Evolutionary conservation across 2,888 invertebrate species (phyloP), one percentile per base, ranked within the genome.

Genomic region (Meiosimyza platycephala): DNA sequence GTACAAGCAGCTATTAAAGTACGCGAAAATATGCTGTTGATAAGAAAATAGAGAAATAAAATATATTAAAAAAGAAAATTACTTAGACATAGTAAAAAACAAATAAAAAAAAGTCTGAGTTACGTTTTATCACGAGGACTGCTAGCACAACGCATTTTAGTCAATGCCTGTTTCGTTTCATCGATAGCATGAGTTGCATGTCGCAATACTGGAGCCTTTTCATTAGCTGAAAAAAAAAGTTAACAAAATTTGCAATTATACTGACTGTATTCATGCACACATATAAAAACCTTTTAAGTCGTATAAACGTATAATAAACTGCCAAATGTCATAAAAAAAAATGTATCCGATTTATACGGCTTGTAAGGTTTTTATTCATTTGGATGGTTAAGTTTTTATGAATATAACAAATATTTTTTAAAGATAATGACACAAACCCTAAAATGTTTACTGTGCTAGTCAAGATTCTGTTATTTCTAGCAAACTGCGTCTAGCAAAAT

Each of bases 141-240:
- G 85, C 94, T 95, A 88, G 97, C 97, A 87, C 94, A 94, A 83
- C 97, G 93, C 97, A 98, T 97, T 86, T 96, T 94, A 80, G 96
- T 97, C 79, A 98, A 91, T 72, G 97, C 97, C 81, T 97, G 97
- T 77, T 97, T 97, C 74, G 98, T 98, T 89, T 98, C 97, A 90
- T 98, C 97, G 84, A 98, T 91, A 78, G 98, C 97, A 89, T 96
- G 96, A 82, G 96, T 87, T 73, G 88, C 88, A 80, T 86, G 87
- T 62, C 87, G 83, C 74, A 88, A 79, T 66, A 86, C 88, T 40
- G 88, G 87, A 28, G 86, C 84, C 79, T 87, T 87, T 76, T 87
- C 87, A 76, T 85, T 86, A 28, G 86, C 87, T 83, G 51, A 22
- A 75, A 57, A 55, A 70, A 55, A 72, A 64, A 28, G 28, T 16